Percentiles rank a stretch among this genome's conserved stretches.
These are phyloP conservation scores for Psilopsiagon aymara DNA, from an alignment of 2,113 vertebrate genomes.

Conservation along the genomic window DNA sequence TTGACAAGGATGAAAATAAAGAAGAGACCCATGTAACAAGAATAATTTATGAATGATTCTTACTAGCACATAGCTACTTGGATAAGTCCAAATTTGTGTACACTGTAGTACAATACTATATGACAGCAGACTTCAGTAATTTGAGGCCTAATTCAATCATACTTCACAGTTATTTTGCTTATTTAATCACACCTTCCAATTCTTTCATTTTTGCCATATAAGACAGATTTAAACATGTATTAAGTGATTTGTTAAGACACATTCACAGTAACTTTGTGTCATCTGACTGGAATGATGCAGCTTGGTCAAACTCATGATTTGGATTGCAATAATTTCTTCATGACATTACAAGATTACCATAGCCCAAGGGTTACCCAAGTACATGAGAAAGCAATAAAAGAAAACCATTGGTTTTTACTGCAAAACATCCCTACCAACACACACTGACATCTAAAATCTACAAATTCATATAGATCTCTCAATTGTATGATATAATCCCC, in stretches of 20 bases:
- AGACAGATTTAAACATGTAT: neutral
- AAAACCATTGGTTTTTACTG: neutral
- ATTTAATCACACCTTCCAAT: neutral
- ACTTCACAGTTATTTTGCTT: neutral
- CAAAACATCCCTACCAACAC: neutral
- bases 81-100: neutral
- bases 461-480: neutral
- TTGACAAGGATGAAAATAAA: neutral
- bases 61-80: neutral
- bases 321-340: neutral
- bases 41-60: neutral
- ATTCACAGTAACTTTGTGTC: neutral
- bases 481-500: neutral
- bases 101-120: neutral
- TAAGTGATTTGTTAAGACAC: neutral
- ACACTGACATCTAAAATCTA: neutral
- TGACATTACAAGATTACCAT: neutral
- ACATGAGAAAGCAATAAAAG: neutral
- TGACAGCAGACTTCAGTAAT: neutral
- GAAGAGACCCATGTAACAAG: neutral
- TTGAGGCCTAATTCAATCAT: neutral
- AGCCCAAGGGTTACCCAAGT: neutral
- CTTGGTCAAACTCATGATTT: conserved; percentile 17
- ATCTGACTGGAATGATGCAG: neutral
- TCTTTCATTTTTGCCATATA: neutral